Evolutionary conservation across 2,888 invertebrate genomes (phyloP).

Genomic region (Eupithecia centaureata): DNA sequence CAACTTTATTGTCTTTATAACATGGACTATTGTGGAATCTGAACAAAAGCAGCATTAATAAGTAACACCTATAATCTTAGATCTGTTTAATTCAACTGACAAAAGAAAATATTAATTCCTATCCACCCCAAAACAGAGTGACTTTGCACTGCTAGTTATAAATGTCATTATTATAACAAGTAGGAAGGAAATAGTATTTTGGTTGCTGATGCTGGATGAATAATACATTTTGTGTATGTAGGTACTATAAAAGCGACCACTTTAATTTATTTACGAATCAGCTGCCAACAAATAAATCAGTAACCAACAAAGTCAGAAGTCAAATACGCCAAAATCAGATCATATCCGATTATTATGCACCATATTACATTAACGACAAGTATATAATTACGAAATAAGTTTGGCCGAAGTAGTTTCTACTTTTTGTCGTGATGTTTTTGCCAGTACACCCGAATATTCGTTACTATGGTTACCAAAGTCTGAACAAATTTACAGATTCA

Average conservation of each 20-base stretch:
- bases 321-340: constrained; percentile 20
- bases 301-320: constrained; percentile 11
- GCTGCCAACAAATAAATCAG: constrained; percentile 2
- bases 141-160: neutral
- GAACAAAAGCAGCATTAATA: constrained; percentile 38
- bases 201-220: neutral
- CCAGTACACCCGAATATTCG: neutral
- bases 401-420: neutral
- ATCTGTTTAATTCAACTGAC: neutral
- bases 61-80: neutral
- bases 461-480: neutral
- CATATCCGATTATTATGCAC: constrained; percentile 32
- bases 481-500: neutral
- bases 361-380: constrained; percentile 21
- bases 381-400: constrained; percentile 1
- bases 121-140: neutral
- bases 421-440: neutral
- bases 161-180: neutral
- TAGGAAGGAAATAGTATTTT: neutral
- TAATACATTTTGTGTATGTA: neutral
- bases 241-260: neutral
- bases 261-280: constrained; percentile 4
- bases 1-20: constrained; percentile 59
- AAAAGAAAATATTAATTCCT: neutral
- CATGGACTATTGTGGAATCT: constrained; percentile 38